A percentile compares a stretch with the other conserved stretches of the same genome.
Conservation (phyloP, 2,888 invertebrate species). For the Salticus scenicus region DNA sequence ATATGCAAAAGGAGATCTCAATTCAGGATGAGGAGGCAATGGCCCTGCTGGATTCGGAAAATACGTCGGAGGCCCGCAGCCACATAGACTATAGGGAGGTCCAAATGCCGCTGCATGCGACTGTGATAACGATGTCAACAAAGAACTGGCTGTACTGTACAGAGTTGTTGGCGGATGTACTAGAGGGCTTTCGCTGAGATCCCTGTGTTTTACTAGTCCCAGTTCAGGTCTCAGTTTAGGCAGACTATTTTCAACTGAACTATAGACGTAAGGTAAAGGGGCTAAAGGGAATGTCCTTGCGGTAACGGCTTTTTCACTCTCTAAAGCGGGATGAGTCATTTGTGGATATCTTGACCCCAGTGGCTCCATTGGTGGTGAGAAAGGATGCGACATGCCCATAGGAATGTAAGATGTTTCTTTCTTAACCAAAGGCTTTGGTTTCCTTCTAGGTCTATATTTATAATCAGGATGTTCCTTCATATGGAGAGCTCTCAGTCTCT, state of each 20-base stretch:
- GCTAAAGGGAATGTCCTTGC: conserved; percentile 70
- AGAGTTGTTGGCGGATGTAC: conserved; percentile 49
- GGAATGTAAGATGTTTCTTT: conserved; percentile 66
- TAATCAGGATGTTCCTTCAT: conserved; percentile 95
- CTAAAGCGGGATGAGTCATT: conserved; percentile 45
- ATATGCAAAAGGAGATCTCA: conserved; percentile 76
- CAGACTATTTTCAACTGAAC: conserved; percentile 58
- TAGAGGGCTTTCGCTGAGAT: conserved; percentile 34
- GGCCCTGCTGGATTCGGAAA: conserved; percentile 62
- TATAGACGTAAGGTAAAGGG: conserved; percentile 58
- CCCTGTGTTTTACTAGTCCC: conserved; percentile 37
- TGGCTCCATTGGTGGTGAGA: conserved; percentile 55
- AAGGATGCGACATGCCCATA: conserved; percentile 40
- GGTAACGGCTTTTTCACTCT: conserved; percentile 71
- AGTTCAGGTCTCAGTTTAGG: conserved; percentile 49
- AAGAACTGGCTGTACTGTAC: conserved; percentile 62
- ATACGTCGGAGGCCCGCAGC: conserved; percentile 56
- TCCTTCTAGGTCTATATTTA: conserved; percentile 88
- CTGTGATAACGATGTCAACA: conserved; percentile 60
- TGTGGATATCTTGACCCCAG: conserved; percentile 45
- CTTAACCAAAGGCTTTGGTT: conserved; percentile 83
- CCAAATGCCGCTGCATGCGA: conserved; percentile 56
- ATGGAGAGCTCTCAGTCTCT: conserved; percentile 93
- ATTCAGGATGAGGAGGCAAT: conserved; percentile 73
- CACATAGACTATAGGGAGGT: conserved; percentile 61